phyloP scores from a whole-genome alignment of 2,797 vertebrate genomes.

The Lithobates sylvaticus region DNA sequence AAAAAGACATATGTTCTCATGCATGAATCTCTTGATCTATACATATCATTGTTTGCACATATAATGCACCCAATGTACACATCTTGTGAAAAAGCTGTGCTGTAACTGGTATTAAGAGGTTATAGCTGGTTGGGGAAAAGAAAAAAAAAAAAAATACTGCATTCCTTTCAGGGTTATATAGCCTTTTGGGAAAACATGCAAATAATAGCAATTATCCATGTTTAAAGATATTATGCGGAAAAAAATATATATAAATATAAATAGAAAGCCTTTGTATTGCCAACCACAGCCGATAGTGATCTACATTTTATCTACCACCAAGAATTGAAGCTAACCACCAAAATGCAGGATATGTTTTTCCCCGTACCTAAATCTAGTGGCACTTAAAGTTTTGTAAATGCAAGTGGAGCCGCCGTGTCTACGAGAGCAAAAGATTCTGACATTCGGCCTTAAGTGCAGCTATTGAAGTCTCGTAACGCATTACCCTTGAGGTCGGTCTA shows the following conservation, averaged over 20 bases:
- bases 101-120: not conserved
- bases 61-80: not conserved
- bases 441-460: conserved; percentile 79
- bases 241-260: not conserved
- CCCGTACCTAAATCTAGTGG: conserved; percentile 84
- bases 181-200: conserved; percentile 12
- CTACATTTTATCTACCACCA: conserved; percentile 39
- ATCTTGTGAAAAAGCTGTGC: not conserved
- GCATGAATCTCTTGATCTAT: too few relatives aligned
- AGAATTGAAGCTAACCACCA: conserved; percentile 68
- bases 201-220: conserved; percentile 25
- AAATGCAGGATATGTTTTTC: conserved; percentile 90
- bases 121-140: not conserved
- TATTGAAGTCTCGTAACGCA: conserved; percentile 76
- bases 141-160: not conserved
- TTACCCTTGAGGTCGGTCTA: conserved; percentile 70
- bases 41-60: not conserved
- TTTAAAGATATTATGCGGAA: conserved; percentile 12
- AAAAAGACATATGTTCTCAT: too few relatives aligned
- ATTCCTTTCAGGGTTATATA: conserved; percentile 17
- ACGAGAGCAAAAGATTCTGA: conserved; percentile 75
- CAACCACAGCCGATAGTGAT: conserved; percentile 37
- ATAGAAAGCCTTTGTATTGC: conserved; percentile 2
- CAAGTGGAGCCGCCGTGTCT: conserved; percentile 86
- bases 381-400: conserved; percentile 86